Evolutionary conservation across 2,113 vertebrate species (phyloP).

Genomic region (Speoplatyrhinus poulsoni): DNA sequence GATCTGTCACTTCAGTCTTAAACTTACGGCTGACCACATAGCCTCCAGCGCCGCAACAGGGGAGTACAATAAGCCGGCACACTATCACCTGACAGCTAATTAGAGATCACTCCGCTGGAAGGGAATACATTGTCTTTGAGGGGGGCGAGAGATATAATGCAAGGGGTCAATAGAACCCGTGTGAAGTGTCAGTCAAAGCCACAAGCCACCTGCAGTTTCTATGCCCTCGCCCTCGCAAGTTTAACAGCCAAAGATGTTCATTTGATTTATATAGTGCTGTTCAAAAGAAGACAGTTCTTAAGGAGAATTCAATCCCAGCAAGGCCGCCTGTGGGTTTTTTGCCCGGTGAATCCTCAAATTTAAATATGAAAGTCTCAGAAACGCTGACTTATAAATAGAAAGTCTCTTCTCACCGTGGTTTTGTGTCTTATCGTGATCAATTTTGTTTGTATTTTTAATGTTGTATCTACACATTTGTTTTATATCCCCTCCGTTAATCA

Average conservation of each 20-base stretch:
- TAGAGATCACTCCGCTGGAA: conserved; percentile 73
- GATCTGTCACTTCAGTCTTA: conserved; percentile 69
- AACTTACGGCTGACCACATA: conserved; percentile 70
- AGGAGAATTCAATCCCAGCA: background rate
- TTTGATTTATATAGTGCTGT: conserved; percentile 3
- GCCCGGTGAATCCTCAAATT: no score
- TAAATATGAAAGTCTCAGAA: conserved; percentile 4
- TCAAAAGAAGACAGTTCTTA: background rate
- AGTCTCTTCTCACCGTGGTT: background rate
- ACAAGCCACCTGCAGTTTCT: conserved; percentile 58
- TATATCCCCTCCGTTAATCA: background rate
- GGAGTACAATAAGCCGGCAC: conserved; percentile 62
- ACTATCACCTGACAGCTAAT: conserved; percentile 79
- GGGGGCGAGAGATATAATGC: conserved; percentile 62
- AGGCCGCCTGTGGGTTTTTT: conserved; percentile 5
- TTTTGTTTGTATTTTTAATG: background rate
- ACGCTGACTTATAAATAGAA: background rate
- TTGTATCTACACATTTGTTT: conserved; percentile 3
- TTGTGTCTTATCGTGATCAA: background rate
- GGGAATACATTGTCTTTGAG: conserved; percentile 74
- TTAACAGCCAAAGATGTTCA: background rate
- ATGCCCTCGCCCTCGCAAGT: background rate
- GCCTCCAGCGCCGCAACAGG: conserved; percentile 64
- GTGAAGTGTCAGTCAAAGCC: conserved; percentile 73
- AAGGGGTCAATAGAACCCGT: conserved; percentile 65